Conservation (phyloP, 2,888 invertebrate species). For the Epinotia nisella region DNA sequence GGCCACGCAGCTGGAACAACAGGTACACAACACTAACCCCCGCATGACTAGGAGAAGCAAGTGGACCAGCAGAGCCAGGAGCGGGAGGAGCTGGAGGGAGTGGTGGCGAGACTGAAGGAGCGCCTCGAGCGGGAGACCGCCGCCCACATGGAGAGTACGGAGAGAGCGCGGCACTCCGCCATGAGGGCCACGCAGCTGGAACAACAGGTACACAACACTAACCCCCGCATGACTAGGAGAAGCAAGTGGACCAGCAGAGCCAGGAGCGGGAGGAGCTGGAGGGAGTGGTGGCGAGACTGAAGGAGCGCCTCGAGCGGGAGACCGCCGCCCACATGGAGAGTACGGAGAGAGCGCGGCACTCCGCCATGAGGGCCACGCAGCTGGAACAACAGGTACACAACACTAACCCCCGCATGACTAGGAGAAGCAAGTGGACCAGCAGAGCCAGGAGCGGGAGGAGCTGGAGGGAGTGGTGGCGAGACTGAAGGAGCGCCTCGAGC, state of each 20-base stretch:
- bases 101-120: constrained; percentile 91
- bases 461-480: too few relatives aligned
- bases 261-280: constrained; percentile 97
- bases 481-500: too few relatives aligned
- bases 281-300: constrained; percentile 90
- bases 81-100: constrained; percentile 95
- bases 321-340: constrained; percentile 94
- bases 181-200: constrained; percentile 86
- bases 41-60: constrained; percentile 90
- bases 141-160: constrained; percentile 93
- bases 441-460: constrained; percentile 96
- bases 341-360: constrained; percentile 87
- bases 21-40: constrained; percentile 59
- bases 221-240: constrained; percentile 85
- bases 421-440: too few relatives aligned
- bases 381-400: constrained; percentile 83
- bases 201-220: constrained; percentile 72
- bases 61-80: constrained; percentile 95
- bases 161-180: constrained; percentile 86
- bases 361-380: constrained; percentile 85
- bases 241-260: constrained; percentile 94
- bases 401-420: constrained; percentile 51
- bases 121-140: constrained; percentile 95
- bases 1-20: constrained; percentile 86
- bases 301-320: constrained; percentile 95